Percentiles rank a stretch among this genome's conserved stretches.
phyloP scores from a whole-genome alignment of 2,888 invertebrate species.

The Lamellibrachia columna region DNA sequence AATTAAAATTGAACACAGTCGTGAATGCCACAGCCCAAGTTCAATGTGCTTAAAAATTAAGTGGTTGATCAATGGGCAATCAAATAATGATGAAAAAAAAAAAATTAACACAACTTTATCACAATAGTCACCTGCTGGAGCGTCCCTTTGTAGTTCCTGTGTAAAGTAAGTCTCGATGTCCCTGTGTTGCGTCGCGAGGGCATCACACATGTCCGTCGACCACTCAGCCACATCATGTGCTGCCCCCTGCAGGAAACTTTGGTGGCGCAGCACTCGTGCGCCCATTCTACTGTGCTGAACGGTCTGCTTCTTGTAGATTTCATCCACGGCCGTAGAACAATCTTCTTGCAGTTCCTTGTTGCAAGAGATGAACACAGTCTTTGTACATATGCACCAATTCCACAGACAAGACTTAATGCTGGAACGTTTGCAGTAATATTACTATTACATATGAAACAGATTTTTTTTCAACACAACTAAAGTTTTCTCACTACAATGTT shows the following conservation, averaged over 20 bases:
- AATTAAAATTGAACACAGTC: no score
- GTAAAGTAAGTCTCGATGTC: conserved; percentile 67
- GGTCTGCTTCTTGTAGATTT: conserved; percentile 4
- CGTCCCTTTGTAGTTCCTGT: conserved; percentile 66
- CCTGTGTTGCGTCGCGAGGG: conserved; percentile 59
- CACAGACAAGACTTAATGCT: not conserved
- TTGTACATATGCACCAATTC: not conserved
- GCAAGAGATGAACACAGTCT: not conserved
- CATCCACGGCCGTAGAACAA: not conserved
- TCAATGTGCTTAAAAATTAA: not conserved
- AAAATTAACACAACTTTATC: not conserved
- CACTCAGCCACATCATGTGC: conserved; percentile 51
- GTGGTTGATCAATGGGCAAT: not conserved
- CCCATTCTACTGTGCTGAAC: not conserved
- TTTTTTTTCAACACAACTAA: no score
- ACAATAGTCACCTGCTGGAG: conserved; percentile 65
- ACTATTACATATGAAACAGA: no score
- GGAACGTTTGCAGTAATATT: no score
- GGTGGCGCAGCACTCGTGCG: not conserved
- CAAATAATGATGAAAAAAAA: no score
- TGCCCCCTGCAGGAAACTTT: not conserved
- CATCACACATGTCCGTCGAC: conserved; percentile 55
- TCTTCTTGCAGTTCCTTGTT: not conserved
- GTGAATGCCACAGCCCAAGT: no score
- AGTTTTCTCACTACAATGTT: no score